Evolutionary conservation across 2,888 invertebrate species (phyloP).

Genomic region (Andricus quercusramuli): DNA sequence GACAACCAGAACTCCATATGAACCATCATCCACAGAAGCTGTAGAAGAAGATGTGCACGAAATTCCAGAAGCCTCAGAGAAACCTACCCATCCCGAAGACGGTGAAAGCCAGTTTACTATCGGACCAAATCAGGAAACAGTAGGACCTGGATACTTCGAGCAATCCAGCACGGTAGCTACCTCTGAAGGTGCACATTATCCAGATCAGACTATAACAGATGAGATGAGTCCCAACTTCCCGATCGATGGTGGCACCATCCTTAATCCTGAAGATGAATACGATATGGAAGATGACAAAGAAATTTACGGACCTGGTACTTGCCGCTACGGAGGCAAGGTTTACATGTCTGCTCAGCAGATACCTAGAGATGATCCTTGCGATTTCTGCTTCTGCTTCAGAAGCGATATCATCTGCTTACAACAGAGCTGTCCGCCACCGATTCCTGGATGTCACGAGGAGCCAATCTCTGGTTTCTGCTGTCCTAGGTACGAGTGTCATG

Average conservation of each 20-base stretch:
- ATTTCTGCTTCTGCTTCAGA: slow-evolving; percentile 98
- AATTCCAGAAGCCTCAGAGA: slow-evolving; percentile 56
- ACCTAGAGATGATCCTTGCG: slow-evolving; percentile 95
- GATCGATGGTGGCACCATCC: slow-evolving; percentile 78
- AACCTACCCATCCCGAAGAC: slow-evolving; percentile 57
- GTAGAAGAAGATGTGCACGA: slow-evolving; percentile 46
- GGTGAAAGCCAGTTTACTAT: slow-evolving; percentile 60
- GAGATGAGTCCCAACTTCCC: slow-evolving; percentile 73
- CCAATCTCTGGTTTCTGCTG: slow-evolving; percentile 96
- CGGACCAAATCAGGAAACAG: slow-evolving; percentile 59
- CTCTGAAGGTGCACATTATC: slow-evolving; percentile 61
- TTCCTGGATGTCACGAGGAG: slow-evolving; percentile 94
- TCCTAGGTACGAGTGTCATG: slow-evolving; percentile 95
- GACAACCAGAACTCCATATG: slow-evolving; percentile 46
- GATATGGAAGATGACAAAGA: slow-evolving; percentile 86
- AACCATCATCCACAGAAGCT: slow-evolving; percentile 46
- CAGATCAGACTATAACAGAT: slow-evolving; percentile 64
- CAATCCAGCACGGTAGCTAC: slow-evolving; percentile 43
- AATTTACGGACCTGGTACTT: slow-evolving; percentile 92
- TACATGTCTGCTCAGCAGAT: slow-evolving; percentile 97
- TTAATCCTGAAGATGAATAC: slow-evolving; percentile 83
- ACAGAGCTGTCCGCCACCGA: slow-evolving; percentile 97
- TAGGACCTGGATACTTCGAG: slow-evolving; percentile 54
- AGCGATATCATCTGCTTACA: slow-evolving; percentile 97
- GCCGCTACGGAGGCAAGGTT: slow-evolving; percentile 94